Base-by-base conservation (phyloP, 1,140 invertebrate genomes). In the Aphaenogaster rudis region DNA sequence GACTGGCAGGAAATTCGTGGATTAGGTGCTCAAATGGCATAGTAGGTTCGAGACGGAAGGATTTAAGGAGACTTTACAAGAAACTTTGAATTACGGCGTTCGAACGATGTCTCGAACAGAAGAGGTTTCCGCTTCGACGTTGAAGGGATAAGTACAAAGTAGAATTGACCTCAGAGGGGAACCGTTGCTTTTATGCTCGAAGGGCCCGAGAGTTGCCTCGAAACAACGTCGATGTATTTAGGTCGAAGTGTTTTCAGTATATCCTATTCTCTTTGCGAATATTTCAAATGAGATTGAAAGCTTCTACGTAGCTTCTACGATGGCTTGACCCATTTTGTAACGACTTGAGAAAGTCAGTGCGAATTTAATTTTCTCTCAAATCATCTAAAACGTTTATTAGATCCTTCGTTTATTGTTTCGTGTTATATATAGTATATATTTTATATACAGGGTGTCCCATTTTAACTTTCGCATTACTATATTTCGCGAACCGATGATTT, bases 21-120 rank as follows among this genome's bases (percentile, higher is more conserved):
- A 54, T 90, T 59, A 89, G 61, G 33, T 87, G 71, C 67, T 87
- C 64, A 69, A 61, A 54, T 33, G 21, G 28, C 52, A 6, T 28
- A 13, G 28, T 36, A 45, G 48, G 28, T 63, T 63, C 13, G 48
- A 66, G 78, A 48, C 9, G 63, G 28, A 77, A 39, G 71, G 54
- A 77, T 67, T 59, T 59, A 50, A 42, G 9, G 11, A 50, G 45
- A 77, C 52, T 87, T 77, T 59, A 11, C 3, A n/a, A 39, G 71
- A 77, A 84, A 63, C 80, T 72, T 71, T 63, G 67, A 67, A 81
- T 86, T 81, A 61, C 15, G 54, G 28, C 1, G 28, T 77, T 57
- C 17, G 42, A 48, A 39, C 17, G n/a, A 72, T 28, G 11, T 50
- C 11, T 82, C 52, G 52, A 77, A 63, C 33, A 45, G 39, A 57